These are phyloP conservation scores for Pseudomyrmex cubaensis DNA, from an alignment of 1,140 invertebrate species.

Conservation along the genomic window DNA sequence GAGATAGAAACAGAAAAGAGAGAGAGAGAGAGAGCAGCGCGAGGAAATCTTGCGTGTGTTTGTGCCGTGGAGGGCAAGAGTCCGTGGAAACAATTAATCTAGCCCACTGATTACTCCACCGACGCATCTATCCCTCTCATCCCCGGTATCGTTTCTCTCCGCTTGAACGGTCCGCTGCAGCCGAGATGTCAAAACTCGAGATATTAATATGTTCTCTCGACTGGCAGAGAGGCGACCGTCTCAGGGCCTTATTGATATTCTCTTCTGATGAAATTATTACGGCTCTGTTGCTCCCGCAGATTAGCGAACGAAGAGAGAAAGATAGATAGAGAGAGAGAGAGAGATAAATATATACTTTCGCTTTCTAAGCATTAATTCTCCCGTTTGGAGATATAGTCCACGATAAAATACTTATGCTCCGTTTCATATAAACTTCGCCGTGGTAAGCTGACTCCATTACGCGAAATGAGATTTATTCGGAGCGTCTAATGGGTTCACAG, in stretches of 20 bases:
- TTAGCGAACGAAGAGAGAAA: not conserved
- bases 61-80: conserved; percentile 74
- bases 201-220: conserved; percentile 84
- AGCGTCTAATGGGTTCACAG: conserved; percentile 49
- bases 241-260: conserved; percentile 55
- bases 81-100: conserved; percentile 85
- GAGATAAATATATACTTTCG: not conserved
- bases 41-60: conserved; percentile 68
- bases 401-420: conserved; percentile 51
- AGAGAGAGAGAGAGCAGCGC: conserved; percentile 17
- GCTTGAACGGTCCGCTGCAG: conserved; percentile 59
- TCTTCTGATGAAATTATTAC: conserved; percentile 75
- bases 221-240: conserved; percentile 70
- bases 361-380: conserved; percentile 35
- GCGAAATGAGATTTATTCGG: conserved; percentile 55
- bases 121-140: conserved; percentile 40
- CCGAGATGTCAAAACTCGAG: conserved; percentile 84
- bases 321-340: no score
- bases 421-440: conserved; percentile 23
- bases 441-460: conserved; percentile 45
- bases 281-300: conserved; percentile 28
- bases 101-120: conserved; percentile 82
- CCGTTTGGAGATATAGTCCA: conserved; percentile 2
- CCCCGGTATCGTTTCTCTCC: conserved; percentile 44
- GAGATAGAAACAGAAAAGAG: no score